A percentile compares a stretch with the other conserved stretches of the same genome.
Conservation (phyloP, 2,888 invertebrate genomes). For the Agapetus fuscipes region DNA sequence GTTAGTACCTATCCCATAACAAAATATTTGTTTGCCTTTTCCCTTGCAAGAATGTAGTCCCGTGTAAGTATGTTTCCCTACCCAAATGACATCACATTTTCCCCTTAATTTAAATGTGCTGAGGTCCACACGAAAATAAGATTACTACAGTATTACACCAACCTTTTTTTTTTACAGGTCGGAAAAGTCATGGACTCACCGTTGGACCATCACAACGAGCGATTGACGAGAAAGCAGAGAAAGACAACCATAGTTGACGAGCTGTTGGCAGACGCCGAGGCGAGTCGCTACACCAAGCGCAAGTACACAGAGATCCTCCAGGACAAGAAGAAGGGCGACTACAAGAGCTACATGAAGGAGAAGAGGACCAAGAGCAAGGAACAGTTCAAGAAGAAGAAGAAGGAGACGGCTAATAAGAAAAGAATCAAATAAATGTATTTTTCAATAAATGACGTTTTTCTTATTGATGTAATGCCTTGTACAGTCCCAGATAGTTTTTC, state of each 20-base stretch:
- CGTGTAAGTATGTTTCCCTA: no score
- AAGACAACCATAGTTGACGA: constrained; percentile 91
- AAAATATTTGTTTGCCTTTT: no score
- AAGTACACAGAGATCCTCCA: constrained; percentile 70
- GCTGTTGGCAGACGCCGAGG: constrained; percentile 78
- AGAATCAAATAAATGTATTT: neutral
- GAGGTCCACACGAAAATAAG: no score
- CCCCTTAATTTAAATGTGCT: no score
- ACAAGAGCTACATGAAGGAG: constrained; percentile 64
- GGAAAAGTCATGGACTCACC: constrained; percentile 77
- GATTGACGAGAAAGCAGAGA: constrained; percentile 76
- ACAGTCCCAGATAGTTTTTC: neutral
- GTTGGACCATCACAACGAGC: constrained; percentile 76
- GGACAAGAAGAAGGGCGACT: constrained; percentile 57
- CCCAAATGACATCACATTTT: no score
- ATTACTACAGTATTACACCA: no score
- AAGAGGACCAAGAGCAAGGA: constrained; percentile 48
- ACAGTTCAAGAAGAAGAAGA: constrained; percentile 13
- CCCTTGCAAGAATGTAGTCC: no score
- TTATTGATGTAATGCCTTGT: neutral
- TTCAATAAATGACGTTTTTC: neutral
- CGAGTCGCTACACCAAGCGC: constrained; percentile 69
- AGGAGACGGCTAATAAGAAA: constrained; percentile 4
- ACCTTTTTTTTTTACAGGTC: constrained; percentile 42
- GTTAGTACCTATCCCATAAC: no score